Evolutionary conservation across 2,113 vertebrate species (phyloP).

Genomic region (Camarhynchus parvulus): DNA sequence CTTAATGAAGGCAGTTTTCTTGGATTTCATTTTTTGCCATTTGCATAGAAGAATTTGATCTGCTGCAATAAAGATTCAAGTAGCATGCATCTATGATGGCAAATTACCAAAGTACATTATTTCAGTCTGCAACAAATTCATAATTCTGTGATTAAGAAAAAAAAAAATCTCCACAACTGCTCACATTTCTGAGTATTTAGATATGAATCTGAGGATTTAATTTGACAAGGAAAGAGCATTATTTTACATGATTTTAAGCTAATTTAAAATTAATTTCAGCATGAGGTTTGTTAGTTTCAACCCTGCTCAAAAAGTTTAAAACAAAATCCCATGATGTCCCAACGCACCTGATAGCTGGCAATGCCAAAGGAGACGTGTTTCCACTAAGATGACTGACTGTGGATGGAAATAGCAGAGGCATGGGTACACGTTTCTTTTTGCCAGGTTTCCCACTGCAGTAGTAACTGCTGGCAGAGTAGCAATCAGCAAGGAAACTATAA

Average conservation of each 20-base stretch:
- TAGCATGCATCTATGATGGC: neutral
- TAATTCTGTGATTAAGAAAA: neutral
- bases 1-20: slow-evolving; percentile 64
- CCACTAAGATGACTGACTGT: neutral
- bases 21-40: slow-evolving; percentile 43
- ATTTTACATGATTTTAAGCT: neutral
- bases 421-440: neutral
- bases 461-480: neutral
- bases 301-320: neutral
- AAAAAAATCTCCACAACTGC: neutral
- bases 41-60: slow-evolving; percentile 58
- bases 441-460: neutral
- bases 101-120: neutral
- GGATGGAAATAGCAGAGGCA: neutral
- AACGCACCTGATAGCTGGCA: neutral
- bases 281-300: neutral
- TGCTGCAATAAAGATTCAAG: slow-evolving; percentile 41
- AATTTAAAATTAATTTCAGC: neutral
- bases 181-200: neutral
- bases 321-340: neutral
- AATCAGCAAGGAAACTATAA: neutral
- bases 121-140: neutral
- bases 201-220: neutral
- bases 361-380: rapidly evolving
- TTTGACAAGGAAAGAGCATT: neutral